Evolutionary conservation across 2,888 invertebrate genomes (phyloP), one percentile per base, ranked within the genome.

Genomic region (Noctua comes): DNA sequence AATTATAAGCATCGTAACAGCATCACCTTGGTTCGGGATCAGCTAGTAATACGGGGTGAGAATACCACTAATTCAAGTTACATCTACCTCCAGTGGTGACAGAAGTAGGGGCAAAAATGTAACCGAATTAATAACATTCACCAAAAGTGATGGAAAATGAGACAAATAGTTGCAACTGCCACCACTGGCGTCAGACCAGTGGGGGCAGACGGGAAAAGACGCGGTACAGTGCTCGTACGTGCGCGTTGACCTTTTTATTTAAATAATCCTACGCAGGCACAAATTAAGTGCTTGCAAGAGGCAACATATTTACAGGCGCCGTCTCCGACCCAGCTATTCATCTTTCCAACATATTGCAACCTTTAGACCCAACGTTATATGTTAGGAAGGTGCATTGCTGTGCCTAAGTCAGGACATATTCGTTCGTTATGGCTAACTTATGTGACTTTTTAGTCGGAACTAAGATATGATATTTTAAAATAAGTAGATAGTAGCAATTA

Each of bases 331-430:
- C 59, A 68, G 46, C 75, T 73, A 78, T 86, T 76, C 36, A 78
- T 84, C 80, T 85, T 54, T 2, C 27, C 31, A 83, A 86, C 73
- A 65, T 78, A 84, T 36, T 64, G 83, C 86, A 73, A 86, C 83
- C 84, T 84, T 73, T 76, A 78, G 40, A 62, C 74, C 66, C 51
- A 10, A 40, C n/a, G 21, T 64, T 59, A 77, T 77, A 85, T n/a
- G 21, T 74, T 80, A 66, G 43, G 16, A 16, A 66, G 65, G 7
- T n/a, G 48, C 3, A 57, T 54, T 78, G 57, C 57, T 48, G 40
- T 40, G 40, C 10, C 27, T 27, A 64, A 64, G 18, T 54, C 27
- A n/a, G 59, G 46, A 48, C 40, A 66, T n/a, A 80, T 24, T 31
- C 11, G 57, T 48, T 54, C 21, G 21, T 8, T 54, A 48, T 18